A percentile compares a stretch with the other conserved stretches of the same genome.
Evolutionary conservation across 1,140 invertebrate genomes (phyloP).

Genomic region (Drosophila arawakana): DNA sequence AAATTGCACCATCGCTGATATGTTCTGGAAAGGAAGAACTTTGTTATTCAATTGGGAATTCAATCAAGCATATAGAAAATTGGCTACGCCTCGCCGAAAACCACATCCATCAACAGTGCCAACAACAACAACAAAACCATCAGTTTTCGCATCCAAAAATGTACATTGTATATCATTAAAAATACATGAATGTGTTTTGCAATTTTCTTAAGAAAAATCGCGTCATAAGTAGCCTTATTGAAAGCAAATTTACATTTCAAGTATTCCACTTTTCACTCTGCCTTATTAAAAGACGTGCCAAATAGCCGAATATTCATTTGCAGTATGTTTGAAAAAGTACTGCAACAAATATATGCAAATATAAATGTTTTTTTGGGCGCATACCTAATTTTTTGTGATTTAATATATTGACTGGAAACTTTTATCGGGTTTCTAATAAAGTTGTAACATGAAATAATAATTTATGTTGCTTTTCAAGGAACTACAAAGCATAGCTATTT

Average conservation of each 20-base stretch:
- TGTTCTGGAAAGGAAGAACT: constrained; percentile 55
- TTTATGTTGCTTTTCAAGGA: too few species aligned
- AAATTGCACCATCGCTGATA: constrained; percentile 72
- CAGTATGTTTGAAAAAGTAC: constrained; percentile 3
- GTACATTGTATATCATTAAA: constrained; percentile 37
- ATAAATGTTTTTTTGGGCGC: background rate
- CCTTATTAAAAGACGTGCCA: constrained; percentile 23
- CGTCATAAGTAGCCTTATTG: constrained; percentile 57
- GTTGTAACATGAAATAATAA: too few species aligned
- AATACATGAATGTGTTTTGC: constrained; percentile 27
- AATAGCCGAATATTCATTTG: constrained; percentile 32
- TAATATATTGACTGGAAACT: background rate
- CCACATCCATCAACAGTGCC: constrained; percentile 38
- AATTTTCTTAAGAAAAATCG: constrained; percentile 46
- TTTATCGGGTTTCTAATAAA: too few species aligned
- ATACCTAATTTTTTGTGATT: background rate
- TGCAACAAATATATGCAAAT: background rate
- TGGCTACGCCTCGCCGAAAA: constrained; percentile 12
- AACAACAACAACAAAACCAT: constrained; percentile 13
- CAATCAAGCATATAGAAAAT: constrained; percentile 46
- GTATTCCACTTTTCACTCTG: constrained; percentile 3
- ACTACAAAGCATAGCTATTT: too few species aligned
- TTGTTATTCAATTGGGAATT: constrained; percentile 12
- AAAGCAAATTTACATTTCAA: constrained; percentile 56
- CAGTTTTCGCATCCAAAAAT: constrained; percentile 35